A percentile compares a stretch with the other conserved stretches of the same genome.
Evolutionary conservation across 2,797 vertebrate genomes (phyloP).

Genomic region (Sarcoramphus papa): DNA sequence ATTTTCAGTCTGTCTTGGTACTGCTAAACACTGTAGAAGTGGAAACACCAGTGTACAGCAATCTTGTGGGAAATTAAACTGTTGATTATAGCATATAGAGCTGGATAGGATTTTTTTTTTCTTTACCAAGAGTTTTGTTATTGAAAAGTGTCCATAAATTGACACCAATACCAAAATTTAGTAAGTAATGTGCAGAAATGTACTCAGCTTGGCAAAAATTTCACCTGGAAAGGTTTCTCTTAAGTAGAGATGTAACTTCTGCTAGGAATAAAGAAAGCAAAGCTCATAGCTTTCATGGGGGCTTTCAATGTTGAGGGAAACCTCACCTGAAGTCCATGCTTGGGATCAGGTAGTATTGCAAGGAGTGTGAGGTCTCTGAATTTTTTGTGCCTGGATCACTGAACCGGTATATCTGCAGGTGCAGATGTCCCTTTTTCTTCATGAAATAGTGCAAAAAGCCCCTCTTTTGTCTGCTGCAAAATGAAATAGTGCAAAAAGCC

Average conservation of each 20-base stretch:
- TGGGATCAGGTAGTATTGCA: neutral
- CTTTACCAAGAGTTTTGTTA: neutral
- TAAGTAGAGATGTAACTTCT: neutral
- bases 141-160: neutral
- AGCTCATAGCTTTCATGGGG: neutral
- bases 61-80: neutral
- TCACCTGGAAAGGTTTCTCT: neutral
- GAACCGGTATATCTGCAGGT: neutral
- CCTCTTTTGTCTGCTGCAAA: neutral
- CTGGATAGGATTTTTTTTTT: neutral
- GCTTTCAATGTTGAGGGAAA: neutral
- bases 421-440: neutral
- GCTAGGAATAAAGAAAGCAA: neutral
- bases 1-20: neutral
- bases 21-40: neutral
- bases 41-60: neutral
- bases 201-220: neutral
- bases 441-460: neutral
- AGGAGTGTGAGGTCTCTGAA: neutral
- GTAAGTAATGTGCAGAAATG: neutral
- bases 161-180: neutral
- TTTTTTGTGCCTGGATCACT: neutral
- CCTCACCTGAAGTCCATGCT: neutral
- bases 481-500: neutral
- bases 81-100: neutral